Percentiles rank a stretch among this genome's conserved stretches.
These are phyloP conservation scores for Bufo bufo DNA, from an alignment of 2,113 vertebrate species.

Conservation along the genomic window DNA sequence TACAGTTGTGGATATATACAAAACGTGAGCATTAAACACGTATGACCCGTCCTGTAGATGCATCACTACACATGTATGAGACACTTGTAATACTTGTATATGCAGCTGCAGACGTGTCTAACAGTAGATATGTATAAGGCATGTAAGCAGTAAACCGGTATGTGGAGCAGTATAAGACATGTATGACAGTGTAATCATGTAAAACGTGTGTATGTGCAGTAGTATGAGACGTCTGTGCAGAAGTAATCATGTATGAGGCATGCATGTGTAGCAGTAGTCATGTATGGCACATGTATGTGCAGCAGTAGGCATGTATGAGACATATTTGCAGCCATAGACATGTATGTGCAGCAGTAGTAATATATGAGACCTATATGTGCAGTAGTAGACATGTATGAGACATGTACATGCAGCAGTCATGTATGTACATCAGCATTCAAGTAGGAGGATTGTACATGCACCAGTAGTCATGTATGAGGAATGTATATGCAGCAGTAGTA, in stretches of 20 bases:
- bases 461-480: neutral
- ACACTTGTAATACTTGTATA: too few relatives aligned
- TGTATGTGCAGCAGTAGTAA: neutral
- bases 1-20: too few relatives aligned
- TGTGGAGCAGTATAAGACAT: neutral
- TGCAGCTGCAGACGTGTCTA: neutral
- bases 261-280: neutral
- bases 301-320: neutral
- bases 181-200: neutral
- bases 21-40: too few relatives aligned
- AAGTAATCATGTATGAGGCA: neutral
- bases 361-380: too few relatives aligned
- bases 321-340: neutral
- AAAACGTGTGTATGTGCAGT: neutral
- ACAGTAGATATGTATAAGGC: too few relatives aligned
- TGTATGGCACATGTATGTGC: neutral
- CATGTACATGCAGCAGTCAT: neutral
- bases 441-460: neutral
- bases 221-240: neutral
- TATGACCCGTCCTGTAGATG: too few relatives aligned
- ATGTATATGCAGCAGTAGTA: neutral
- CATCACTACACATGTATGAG: too few relatives aligned
- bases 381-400: neutral
- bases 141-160: neutral
- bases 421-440: neutral